Conservation (phyloP, 2,113 vertebrate species). For the Lamprotornis superbus region DNA sequence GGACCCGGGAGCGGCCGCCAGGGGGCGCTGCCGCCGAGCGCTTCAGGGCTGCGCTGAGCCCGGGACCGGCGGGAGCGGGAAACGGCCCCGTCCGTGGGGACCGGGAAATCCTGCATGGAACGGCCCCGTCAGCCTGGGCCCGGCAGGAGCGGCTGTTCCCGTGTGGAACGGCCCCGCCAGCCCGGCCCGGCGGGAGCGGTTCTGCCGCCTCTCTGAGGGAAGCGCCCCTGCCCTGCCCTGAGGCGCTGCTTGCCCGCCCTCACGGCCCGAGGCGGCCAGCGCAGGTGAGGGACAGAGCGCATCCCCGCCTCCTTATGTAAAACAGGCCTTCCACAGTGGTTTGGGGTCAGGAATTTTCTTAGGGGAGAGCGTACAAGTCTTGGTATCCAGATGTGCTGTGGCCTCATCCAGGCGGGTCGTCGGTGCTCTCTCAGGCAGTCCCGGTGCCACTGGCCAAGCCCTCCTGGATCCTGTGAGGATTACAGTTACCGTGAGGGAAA, state of each 20-base stretch:
- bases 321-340: fast-evolving
- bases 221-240: too few relatives aligned
- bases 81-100: not conserved
- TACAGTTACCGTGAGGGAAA: not conserved
- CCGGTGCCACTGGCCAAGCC: not conserved
- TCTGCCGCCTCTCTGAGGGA: not conserved
- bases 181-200: not conserved
- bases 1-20: not conserved
- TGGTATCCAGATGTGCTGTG: not conserved
- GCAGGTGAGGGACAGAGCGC: not conserved
- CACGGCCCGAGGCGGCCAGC: not conserved
- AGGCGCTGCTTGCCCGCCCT: not conserved
- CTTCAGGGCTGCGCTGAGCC: not conserved
- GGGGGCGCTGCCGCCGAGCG: not conserved
- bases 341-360: not conserved
- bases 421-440: not conserved
- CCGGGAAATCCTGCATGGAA: not conserved
- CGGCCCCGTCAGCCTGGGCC: too few relatives aligned
- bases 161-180: too few relatives aligned
- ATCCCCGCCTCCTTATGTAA: fast-evolving
- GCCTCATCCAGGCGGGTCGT: fast-evolving
- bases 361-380: not conserved
- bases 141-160: too few relatives aligned
- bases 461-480: not conserved
- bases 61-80: too few relatives aligned